Evolutionary conservation across 2,113 vertebrate genomes (phyloP).

Genomic region (Dasyprocta punctata): DNA sequence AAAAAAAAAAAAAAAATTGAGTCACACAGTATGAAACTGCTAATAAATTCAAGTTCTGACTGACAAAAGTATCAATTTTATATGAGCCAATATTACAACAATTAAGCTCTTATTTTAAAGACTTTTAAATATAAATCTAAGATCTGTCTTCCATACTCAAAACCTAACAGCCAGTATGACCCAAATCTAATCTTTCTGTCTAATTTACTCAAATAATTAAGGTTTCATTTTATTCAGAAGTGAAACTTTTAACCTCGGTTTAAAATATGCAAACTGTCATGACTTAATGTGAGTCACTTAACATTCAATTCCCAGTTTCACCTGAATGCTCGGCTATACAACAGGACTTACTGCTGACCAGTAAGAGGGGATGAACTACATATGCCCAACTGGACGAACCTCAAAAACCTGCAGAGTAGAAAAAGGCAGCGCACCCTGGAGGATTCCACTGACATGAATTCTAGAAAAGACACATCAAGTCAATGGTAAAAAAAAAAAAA

Average conservation of each 20-base stretch:
- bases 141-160: background rate
- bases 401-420: background rate
- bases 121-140: background rate
- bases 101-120: background rate
- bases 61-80: background rate
- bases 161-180: background rate
- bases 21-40: background rate
- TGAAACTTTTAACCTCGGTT: background rate
- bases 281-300: background rate
- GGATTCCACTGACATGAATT: background rate
- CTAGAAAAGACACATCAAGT: background rate
- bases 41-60: background rate
- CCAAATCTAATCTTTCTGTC: background rate
- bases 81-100: background rate
- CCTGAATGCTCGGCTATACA: background rate
- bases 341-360: background rate
- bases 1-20: background rate
- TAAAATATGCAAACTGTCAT: background rate
- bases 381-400: background rate
- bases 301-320: background rate
- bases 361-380: background rate
- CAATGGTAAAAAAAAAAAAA: background rate
- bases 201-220: background rate
- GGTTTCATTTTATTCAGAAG: conserved; percentile 33
- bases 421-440: background rate